Conservation (phyloP, 2,113 vertebrate genomes). For the Pterocles gutturalis region DNA sequence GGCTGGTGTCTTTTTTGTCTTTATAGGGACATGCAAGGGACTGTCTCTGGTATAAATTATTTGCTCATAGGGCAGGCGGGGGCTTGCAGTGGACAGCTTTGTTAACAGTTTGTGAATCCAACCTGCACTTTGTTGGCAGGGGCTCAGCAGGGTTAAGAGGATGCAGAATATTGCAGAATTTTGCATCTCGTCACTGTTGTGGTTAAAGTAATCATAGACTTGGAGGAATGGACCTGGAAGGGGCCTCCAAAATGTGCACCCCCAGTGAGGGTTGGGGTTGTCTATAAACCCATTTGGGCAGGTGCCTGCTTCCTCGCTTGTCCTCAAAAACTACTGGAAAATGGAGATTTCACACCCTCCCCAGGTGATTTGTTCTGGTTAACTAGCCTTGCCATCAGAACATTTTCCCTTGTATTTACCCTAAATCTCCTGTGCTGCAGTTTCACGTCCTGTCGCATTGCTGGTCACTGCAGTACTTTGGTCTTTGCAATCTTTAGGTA, state of each 20-base stretch:
- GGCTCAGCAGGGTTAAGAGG: neutral
- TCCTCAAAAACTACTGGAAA: neutral
- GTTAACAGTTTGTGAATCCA: neutral
- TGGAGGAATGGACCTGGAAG: neutral
- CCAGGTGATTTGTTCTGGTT: neutral
- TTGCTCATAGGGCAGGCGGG: neutral
- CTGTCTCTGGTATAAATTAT: neutral
- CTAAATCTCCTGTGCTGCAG: neutral
- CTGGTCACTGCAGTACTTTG: neutral
- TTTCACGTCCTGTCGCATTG: neutral
- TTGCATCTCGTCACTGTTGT: neutral
- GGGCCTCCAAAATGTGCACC: neutral
- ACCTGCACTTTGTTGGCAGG: neutral
- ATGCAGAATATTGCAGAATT: neutral
- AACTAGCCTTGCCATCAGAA: neutral
- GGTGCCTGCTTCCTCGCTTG: neutral
- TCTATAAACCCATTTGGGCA: neutral
- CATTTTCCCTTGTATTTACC: neutral
- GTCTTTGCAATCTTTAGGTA: neutral
- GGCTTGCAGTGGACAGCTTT: neutral
- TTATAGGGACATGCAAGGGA: neutral
- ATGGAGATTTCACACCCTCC: neutral
- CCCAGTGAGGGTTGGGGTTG: neutral
- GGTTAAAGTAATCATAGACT: neutral
- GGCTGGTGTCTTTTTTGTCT: neutral